A percentile compares a stretch with the other conserved stretches of the same genome.
phyloP scores from a whole-genome alignment of 2,113 vertebrate genomes.

The Tursiops truncatus region DNA sequence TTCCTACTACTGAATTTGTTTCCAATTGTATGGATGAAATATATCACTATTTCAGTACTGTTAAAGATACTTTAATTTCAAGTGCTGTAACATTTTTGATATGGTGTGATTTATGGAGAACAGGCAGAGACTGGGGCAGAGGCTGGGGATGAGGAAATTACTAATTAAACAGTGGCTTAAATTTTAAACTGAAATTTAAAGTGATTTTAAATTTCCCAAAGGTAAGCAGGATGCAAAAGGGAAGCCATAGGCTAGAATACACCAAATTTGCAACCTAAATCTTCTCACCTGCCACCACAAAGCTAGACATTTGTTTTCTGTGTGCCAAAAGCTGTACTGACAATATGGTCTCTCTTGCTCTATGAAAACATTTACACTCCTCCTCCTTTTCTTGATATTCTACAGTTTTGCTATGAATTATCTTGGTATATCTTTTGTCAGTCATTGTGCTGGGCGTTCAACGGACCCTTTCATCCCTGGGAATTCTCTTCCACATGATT shows the following conservation, averaged over 20 bases:
- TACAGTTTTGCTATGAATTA: neutral
- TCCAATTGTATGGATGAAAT: neutral
- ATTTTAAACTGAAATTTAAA: neutral
- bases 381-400: neutral
- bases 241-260: neutral
- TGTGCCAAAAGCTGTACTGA: neutral
- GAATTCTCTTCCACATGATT: neutral
- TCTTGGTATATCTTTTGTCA: neutral
- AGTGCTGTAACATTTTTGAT: neutral
- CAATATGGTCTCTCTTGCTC: neutral
- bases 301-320: neutral
- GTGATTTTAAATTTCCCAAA: neutral
- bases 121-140: neutral
- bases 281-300: neutral
- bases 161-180: neutral
- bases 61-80: neutral
- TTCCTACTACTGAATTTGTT: neutral
- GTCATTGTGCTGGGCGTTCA: neutral
- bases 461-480: neutral
- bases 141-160: neutral
- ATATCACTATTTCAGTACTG: neutral
- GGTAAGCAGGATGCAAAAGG: neutral
- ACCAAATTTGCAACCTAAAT: neutral
- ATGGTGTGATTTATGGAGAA: neutral
- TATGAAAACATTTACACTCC: neutral